These are phyloP conservation scores for Sebastes umbrosus DNA, from an alignment of 2,797 vertebrate genomes.

Conservation along the genomic window DNA sequence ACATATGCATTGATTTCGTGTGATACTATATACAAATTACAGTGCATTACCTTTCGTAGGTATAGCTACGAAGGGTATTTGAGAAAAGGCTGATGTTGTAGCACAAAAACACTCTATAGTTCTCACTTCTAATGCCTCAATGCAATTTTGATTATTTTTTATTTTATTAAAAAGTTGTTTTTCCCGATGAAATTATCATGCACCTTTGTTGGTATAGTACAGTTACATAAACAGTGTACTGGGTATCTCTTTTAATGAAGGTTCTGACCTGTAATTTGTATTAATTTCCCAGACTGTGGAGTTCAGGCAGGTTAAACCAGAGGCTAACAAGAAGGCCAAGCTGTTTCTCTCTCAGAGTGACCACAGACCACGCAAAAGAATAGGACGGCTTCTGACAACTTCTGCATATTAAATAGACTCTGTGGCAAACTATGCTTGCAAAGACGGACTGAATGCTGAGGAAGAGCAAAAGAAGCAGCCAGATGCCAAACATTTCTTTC, in stretches of 20 bases:
- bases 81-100: too few species aligned
- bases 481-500: not conserved
- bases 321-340: not conserved
- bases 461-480: not conserved
- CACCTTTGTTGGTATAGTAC: not conserved
- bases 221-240: not conserved
- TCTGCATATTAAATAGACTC: not conserved
- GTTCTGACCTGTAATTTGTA: constrained; percentile 11
- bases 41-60: too few species aligned
- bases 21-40: too few species aligned
- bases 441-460: not conserved
- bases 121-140: not conserved
- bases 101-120: not conserved
- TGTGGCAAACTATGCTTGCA: not conserved
- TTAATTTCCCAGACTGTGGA: not conserved
- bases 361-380: not conserved
- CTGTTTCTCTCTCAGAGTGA: not conserved
- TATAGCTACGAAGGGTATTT: too few species aligned
- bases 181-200: not conserved
- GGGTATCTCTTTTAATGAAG: constrained; percentile 4
- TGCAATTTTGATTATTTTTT: not conserved
- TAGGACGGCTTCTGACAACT: not conserved
- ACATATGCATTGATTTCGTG: too few species aligned
- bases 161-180: not conserved
- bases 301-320: constrained; percentile 6